phyloP scores from a whole-genome alignment of 2,888 invertebrate genomes.

The Drosophila dives region DNA sequence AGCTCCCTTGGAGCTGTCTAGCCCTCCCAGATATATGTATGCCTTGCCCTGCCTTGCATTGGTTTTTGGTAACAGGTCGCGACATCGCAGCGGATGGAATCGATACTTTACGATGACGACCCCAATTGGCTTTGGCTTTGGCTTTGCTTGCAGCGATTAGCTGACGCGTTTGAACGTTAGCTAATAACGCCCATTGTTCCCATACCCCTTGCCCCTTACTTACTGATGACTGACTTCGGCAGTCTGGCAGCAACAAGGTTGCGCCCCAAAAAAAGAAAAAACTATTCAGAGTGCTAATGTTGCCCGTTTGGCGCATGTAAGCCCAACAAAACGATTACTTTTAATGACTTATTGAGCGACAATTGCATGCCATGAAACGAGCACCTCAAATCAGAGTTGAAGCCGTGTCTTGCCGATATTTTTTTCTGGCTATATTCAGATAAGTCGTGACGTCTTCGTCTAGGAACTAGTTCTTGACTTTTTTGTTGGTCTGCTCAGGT shows the following conservation, averaged over 20 bases:
- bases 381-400: constrained; percentile 1
- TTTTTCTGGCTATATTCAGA: not conserved
- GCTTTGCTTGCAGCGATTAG: constrained; percentile 43
- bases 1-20: constrained; percentile 2
- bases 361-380: constrained; percentile 62
- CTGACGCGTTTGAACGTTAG: constrained; percentile 32
- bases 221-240: not conserved
- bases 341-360: constrained; percentile 75
- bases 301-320: constrained; percentile 73
- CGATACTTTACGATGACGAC: constrained; percentile 63
- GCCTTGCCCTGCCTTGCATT: constrained; percentile 2
- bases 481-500: not conserved
- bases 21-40: not conserved
- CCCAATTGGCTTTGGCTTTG: constrained; percentile 46
- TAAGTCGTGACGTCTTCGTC: not conserved
- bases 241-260: constrained; percentile 65
- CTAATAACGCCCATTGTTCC: not conserved
- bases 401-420: not conserved
- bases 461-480: not conserved
- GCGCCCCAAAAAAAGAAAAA: constrained; percentile 36
- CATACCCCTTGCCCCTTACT: not conserved
- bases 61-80: constrained; percentile 62
- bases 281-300: constrained; percentile 69
- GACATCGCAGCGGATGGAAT: constrained; percentile 68
- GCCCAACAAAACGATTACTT: constrained; percentile 77